A percentile compares a stretch with the other conserved stretches of the same genome.
These are phyloP conservation scores for Nymphalis io DNA, from an alignment of 1,140 invertebrate genomes.

Conservation along the genomic window DNA sequence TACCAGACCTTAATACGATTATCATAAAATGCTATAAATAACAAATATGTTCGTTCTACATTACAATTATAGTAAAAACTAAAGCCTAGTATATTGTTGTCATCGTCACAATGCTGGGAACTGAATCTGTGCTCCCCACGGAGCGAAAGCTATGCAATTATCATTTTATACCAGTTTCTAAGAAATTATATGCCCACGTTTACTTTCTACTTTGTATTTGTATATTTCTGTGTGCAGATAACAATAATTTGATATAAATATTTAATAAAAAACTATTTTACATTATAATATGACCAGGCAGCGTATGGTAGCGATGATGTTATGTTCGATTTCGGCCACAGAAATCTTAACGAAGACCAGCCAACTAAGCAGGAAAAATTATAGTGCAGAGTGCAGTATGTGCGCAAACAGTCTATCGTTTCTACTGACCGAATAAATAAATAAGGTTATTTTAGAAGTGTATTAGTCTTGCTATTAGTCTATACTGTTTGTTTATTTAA, in stretches of 20 bases:
- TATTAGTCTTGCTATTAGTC: no score
- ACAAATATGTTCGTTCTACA: not conserved
- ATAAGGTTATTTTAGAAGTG: no score
- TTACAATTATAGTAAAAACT: constrained; percentile 21
- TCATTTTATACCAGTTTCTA: not conserved
- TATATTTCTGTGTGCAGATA: not conserved
- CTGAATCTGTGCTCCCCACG: constrained; percentile 19
- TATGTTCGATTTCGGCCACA: no score
- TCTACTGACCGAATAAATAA: no score
- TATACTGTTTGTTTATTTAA: no score
- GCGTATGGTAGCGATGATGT: no score
- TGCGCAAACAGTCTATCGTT: no score
- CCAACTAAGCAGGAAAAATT: no score
- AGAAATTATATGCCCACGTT: not conserved
- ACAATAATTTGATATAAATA: not conserved
- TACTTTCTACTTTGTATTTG: not conserved
- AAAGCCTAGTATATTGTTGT: constrained; percentile 32
- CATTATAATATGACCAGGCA: no score
- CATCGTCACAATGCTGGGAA: constrained; percentile 38
- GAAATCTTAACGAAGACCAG: no score
- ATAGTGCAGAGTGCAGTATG: no score
- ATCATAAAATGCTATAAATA: not conserved
- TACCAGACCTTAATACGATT: not conserved
- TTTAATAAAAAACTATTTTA: no score
- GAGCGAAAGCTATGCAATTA: constrained; percentile 22